phyloP scores from a whole-genome alignment of 2,888 invertebrate species.

The Cheilosia vernalis region DNA sequence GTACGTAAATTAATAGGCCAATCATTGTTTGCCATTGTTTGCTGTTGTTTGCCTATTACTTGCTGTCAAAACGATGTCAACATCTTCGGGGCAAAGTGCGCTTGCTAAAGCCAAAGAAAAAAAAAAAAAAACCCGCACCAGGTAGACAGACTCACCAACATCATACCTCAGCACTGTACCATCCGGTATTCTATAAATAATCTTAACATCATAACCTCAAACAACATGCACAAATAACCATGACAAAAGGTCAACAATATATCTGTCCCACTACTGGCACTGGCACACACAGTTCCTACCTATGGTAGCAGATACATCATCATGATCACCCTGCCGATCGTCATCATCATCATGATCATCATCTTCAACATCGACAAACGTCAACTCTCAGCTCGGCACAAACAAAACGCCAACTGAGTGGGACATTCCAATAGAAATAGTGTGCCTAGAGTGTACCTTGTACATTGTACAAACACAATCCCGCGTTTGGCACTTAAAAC shows the following conservation, averaged over 20 bases:
- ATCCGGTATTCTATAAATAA: conserved; percentile 75
- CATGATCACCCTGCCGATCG: conserved; percentile 58
- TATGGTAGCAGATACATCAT: conserved; percentile 42
- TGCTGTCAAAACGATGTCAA: conserved; percentile 71
- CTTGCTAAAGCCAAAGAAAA: no score
- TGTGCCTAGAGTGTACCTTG: conserved; percentile 15
- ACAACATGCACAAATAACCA: conserved; percentile 74
- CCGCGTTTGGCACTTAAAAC: conserved; percentile 68
- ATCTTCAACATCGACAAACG: conserved; percentile 14
- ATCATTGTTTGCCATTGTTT: conserved; percentile 59
- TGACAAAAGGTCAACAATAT: conserved; percentile 75
- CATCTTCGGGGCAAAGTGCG: conserved; percentile 44
- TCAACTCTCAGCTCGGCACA: conserved; percentile 48
- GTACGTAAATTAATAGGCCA: conserved; percentile 61
- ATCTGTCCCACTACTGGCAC: conserved; percentile 37
- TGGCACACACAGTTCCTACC: background rate
- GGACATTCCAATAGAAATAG: conserved; percentile 69
- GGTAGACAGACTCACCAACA: conserved; percentile 10
- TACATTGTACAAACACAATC: conserved; percentile 69
- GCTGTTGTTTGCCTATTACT: conserved; percentile 51
- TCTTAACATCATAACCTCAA: conserved; percentile 75
- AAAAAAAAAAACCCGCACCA: conserved; percentile 14
- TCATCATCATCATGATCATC: conserved; percentile 18
- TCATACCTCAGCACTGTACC: conserved; percentile 29
- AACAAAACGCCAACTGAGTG: conserved; percentile 59